These are phyloP conservation scores for Phyllotreta cruciferae DNA, from an alignment of 2,888 invertebrate species.

Conservation along the genomic window DNA sequence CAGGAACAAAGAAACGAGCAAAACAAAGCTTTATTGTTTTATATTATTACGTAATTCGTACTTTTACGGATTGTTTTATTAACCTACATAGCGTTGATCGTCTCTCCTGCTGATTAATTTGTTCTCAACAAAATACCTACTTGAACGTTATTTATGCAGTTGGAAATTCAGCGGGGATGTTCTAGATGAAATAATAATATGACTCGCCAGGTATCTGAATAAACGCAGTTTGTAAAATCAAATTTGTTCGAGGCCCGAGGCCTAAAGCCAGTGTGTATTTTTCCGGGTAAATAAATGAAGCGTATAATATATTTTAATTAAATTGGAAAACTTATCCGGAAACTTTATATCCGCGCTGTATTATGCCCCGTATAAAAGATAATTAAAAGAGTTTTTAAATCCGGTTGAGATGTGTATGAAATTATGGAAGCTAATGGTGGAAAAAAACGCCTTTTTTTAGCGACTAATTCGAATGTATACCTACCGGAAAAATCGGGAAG, in stretches of 20 bases:
- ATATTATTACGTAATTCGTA: too few relatives aligned
- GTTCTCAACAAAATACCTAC: not conserved
- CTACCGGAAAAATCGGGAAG: too few relatives aligned
- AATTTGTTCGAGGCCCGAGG: too few relatives aligned
- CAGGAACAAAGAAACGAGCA: conserved; percentile 16
- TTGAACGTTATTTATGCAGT: conserved; percentile 4
- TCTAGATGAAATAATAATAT: too few relatives aligned
- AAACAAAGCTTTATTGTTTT: not conserved
- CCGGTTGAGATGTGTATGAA: too few relatives aligned
- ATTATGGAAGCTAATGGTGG: too few relatives aligned
- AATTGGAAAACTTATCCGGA: conserved; percentile 11
- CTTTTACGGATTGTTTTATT: too few relatives aligned
- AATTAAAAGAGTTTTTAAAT: conserved; percentile 1
- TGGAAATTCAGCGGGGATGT: too few relatives aligned
- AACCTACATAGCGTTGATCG: too few relatives aligned
- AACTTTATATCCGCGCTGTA: conserved; percentile 14
- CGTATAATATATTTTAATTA: conserved; percentile 16
- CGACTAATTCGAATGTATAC: not conserved
- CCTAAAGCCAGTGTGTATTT: conserved; percentile 1
- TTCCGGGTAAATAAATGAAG: conserved; percentile 17
- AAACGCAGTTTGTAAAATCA: too few relatives aligned
- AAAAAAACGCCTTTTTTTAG: not conserved
- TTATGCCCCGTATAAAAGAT: conserved; percentile 17
- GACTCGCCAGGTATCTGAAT: too few relatives aligned
- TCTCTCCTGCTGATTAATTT: too few relatives aligned